Evolutionary conservation across 2,797 vertebrate species (phyloP).

Genomic region (Leuciscus waleckii): DNA sequence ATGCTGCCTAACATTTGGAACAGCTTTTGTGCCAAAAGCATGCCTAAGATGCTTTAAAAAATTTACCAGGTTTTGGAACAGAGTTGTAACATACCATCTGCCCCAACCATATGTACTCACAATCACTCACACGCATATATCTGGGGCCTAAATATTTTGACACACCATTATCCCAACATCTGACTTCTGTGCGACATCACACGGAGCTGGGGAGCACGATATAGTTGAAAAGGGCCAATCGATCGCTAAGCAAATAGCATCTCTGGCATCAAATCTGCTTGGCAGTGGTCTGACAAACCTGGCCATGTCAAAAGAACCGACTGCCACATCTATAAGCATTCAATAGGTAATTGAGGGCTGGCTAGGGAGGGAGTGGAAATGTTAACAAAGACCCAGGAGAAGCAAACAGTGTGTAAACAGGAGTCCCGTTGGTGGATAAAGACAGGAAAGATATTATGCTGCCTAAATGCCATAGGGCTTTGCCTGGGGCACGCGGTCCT

Average conservation of each 20-base stretch:
- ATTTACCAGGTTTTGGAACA: slow-evolving; percentile 8
- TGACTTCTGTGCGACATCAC: slow-evolving; percentile 26
- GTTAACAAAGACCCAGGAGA: slow-evolving; percentile 34
- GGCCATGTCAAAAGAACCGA: slow-evolving; percentile 51
- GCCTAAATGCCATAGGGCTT: slow-evolving; percentile 25
- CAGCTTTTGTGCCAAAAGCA: slow-evolving; percentile 12
- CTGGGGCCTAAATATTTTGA: slow-evolving; percentile 25
- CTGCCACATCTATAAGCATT: slow-evolving; percentile 36
- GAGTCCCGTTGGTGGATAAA: slow-evolving; percentile 22
- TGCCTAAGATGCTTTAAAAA: slow-evolving; percentile 4
- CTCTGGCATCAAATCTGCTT: slow-evolving; percentile 59
- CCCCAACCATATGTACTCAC: slow-evolving; percentile 8
- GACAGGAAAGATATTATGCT: slow-evolving; percentile 41
- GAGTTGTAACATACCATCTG: slow-evolving; percentile 5
- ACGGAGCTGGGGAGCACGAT: not conserved
- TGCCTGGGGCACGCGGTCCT: not conserved
- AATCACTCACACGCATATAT: slow-evolving; percentile 2
- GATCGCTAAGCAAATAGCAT: slow-evolving; percentile 57
- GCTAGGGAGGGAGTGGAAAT: not conserved
- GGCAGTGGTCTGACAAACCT: slow-evolving; percentile 57
- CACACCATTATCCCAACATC: slow-evolving; percentile 40
- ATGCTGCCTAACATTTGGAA: not conserved
- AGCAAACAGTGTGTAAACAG: slow-evolving; percentile 42
- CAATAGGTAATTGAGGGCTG: slow-evolving; percentile 45
- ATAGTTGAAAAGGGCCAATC: slow-evolving; percentile 48